phyloP scores from a whole-genome alignment of 2,113 vertebrate species.

The Tympanuchus pallidicinctus region DNA sequence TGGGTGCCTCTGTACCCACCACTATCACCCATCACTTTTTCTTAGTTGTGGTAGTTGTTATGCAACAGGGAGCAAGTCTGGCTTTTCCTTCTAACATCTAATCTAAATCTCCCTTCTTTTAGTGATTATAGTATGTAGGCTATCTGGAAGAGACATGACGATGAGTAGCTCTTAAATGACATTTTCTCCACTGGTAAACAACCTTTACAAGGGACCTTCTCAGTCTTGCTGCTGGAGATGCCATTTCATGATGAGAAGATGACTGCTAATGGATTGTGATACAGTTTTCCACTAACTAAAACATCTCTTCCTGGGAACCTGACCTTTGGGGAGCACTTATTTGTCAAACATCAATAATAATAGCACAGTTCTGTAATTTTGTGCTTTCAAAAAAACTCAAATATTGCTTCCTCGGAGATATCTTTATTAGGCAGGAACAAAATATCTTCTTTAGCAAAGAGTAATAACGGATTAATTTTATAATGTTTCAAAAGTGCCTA shows the following conservation, averaged over 20 bases:
- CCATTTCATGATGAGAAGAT: not conserved
- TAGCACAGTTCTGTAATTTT: not conserved
- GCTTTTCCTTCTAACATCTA: not conserved
- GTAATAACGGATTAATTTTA: not conserved
- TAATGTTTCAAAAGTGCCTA: not conserved
- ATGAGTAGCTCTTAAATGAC: not conserved
- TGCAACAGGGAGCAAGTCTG: no score
- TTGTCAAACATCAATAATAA: not conserved
- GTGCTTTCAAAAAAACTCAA: not conserved
- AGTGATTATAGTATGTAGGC: not conserved
- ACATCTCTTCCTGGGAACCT: not conserved
- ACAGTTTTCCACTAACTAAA: not conserved
- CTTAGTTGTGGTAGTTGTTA: no score
- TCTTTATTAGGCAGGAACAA: not conserved
- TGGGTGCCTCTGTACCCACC: no score
- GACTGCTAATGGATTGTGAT: fast-evolving
- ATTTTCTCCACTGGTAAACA: not conserved
- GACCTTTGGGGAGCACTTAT: not conserved
- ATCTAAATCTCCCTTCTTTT: not conserved
- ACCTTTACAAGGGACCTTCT: not conserved
- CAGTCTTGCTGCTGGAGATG: not conserved
- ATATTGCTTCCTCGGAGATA: not conserved
- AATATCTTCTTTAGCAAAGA: not conserved
- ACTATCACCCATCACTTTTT: no score
- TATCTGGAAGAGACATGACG: not conserved